These are phyloP conservation scores for Brevipalpus yothersi DNA, from an alignment of 1,140 invertebrate genomes.

Conservation along the genomic window DNA sequence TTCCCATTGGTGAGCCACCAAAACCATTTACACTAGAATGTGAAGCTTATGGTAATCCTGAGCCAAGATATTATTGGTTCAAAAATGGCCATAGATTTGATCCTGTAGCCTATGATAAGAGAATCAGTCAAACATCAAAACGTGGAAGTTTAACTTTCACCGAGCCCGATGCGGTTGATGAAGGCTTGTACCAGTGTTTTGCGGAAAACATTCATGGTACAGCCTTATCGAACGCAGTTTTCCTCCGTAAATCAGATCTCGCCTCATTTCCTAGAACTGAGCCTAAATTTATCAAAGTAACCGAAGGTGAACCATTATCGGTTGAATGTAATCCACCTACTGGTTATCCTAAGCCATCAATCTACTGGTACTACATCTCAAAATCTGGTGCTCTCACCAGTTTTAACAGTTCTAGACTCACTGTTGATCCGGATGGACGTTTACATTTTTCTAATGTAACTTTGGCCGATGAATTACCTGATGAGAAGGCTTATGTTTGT, in stretches of 20 bases:
- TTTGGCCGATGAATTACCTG: conserved; percentile 44
- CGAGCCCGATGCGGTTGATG: conserved; percentile 61
- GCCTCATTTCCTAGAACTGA: conserved; percentile 62
- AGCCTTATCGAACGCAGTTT: conserved; percentile 78
- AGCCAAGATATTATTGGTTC: conserved; percentile 73
- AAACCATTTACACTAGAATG: conserved; percentile 85
- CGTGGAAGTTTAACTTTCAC: conserved; percentile 72
- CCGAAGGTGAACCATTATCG: conserved; percentile 64
- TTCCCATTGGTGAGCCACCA: conserved; percentile 54
- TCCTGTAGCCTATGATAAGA: conserved; percentile 67
- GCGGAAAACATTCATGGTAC: conserved; percentile 81
- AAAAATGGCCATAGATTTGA: conserved; percentile 80
- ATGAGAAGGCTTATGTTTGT: conserved; percentile 56
- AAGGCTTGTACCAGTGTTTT: conserved; percentile 84
- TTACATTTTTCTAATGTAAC: conserved; percentile 86
- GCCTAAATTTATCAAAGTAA: conserved; percentile 22
- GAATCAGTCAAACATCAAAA: conserved; percentile 73
- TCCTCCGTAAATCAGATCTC: conserved; percentile 75
- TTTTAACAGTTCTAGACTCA: conserved; percentile 66
- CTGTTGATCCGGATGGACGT: conserved; percentile 72
- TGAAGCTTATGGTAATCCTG: conserved; percentile 71
- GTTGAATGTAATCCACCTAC: conserved; percentile 67
- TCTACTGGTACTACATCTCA: conserved; percentile 68
- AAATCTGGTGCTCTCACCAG: conserved; percentile 45
- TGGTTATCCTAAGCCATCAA: conserved; percentile 74